Base-by-base conservation (phyloP, 37 sponge, comb jelly and placozoan genomes). In the Eunapius fragilis region DNA sequence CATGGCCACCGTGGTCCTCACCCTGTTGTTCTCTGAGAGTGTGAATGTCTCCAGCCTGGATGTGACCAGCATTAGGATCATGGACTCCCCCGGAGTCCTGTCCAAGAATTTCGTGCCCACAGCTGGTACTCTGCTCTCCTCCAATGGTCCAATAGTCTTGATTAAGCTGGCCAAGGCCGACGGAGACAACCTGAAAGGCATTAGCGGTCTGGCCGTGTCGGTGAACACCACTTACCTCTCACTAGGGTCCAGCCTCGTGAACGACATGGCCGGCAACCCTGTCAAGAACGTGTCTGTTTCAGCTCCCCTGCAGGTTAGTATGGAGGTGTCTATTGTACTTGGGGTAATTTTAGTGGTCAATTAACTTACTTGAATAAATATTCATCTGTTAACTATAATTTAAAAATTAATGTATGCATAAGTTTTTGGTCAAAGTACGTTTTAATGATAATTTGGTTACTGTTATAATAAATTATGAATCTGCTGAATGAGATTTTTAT, bases 1-100 rank as follows among this genome's bases (percentile, higher is more conserved):
- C 81, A 94, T 97, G 97, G 75, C 88, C 78, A 75, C 80, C 23
- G 89, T 91, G 35, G 67, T 50, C 10, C 33, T 97, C 24, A 89
- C 80, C 27, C 72, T 97, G 36, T 68, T 77, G 41, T 97, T 97
- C 89, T 87, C 91, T 32, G 97, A 97, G 49, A 92, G 89, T 77
- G 95, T 97, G 12, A 92, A 92, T 76, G 87, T 90, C 7, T 92
- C 91, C 25, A 82, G 83, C 31, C 76, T 97, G 14, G 70, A 94
- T 70, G 92, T 87, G 72, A 84, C 87, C 37, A 77, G 86, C 33
- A 78, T 97, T 50, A 97, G 89, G 30, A 37, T 97, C 2, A 82
- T 93, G 67, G 81, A 74, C 25, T 80, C 80, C 32, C 28, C 25
- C 31, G 90, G 48, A 22, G 19, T 71, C 31, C 70, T 75, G 3